Base-by-base conservation (phyloP, 2,797 vertebrate genomes). In the Gymnoscopelus braueri region DNA sequence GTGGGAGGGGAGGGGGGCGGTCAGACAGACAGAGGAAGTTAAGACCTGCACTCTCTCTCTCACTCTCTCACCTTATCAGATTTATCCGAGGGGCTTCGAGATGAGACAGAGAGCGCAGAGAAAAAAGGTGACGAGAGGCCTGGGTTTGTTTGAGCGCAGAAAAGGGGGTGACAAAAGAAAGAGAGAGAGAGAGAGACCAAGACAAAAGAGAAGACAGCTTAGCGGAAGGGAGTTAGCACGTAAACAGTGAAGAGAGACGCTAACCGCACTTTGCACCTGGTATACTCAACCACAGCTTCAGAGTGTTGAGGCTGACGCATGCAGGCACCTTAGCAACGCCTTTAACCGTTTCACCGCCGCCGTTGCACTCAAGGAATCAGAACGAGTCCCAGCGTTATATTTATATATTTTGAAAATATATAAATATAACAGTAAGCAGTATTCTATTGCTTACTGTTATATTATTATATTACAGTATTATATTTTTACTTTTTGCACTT, bases 191-290 rank as follows among this genome's bases (percentile, higher is more conserved):
- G 64, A 71, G 50, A 55, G 52, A 49, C 0, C 60, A 61, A 53
- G 55, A 65, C 32, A 75, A 77, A 63, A 82, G 81, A 63, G 65
- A 75, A 71, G 89, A 86, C 47, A 63, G 79, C 77, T 76, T 85
- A 89, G 90, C 92, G 88, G 91, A 92, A 92, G 88, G 91, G 93
- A 95, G 94, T 89, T 77, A 89, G 93, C 93, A 92, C 39, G 94
- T 95, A 94, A 95, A 95, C 94, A 95, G 89, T 93, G 90, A 91
- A 90, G 77, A 91, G 77, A 91, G 88, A 71, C 24, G 56, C 87
- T 93, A 95, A 95, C 95, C 92, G 82, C 94, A 93, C 60, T 80
- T 85, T 89, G 92, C 96, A 96, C 95, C 94, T 96, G 95, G 93
- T 89, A 79, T 75, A 89, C 84, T 88, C 92, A 90, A 88, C 89